Conservation (phyloP, 2,113 vertebrate species). For the Siphamia tubifer region DNA sequence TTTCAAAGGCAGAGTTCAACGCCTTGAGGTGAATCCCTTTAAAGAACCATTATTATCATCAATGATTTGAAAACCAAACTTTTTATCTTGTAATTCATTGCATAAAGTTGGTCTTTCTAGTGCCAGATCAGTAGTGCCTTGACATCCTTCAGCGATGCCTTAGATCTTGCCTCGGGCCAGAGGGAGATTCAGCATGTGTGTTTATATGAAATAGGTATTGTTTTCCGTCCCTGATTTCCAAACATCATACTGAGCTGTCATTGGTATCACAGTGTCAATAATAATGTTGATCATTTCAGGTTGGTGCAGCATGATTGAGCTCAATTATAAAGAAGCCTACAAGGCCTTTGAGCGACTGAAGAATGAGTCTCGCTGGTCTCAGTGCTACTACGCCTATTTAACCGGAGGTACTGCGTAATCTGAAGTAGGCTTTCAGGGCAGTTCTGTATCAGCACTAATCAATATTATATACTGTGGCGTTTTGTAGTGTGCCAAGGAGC, state of each 20-base stretch:
- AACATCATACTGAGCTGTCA: background rate
- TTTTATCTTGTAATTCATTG: background rate
- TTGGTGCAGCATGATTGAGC: constrained; percentile 98
- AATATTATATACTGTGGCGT: background rate
- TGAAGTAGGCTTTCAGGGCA: background rate
- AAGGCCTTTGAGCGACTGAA: constrained; percentile 91
- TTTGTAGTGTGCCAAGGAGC: constrained; percentile 89
- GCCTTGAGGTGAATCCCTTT: constrained; percentile 84
- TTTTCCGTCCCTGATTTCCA: background rate
- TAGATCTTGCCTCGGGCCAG: constrained; percentile 90
- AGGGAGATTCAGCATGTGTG: constrained; percentile 96
- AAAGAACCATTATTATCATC: background rate
- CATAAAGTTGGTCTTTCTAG: constrained; percentile 63
- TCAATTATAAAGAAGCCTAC: constrained; percentile 89
- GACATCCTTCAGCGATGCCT: constrained; percentile 88
- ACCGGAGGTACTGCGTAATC: constrained; percentile 83
- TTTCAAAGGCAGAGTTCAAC: constrained; percentile 94
- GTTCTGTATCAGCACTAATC: background rate
- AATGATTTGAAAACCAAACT: background rate
- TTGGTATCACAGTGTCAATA: background rate
- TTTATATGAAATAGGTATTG: constrained; percentile 93
- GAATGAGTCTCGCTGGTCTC: constrained; percentile 93
- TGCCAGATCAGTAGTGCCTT: constrained; percentile 95
- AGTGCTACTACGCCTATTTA: constrained; percentile 95
- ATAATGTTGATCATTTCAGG: constrained; percentile 75